Evolutionary conservation across 1,140 invertebrate genomes (phyloP).

Genomic region (Pomphorhynchus laevis): DNA sequence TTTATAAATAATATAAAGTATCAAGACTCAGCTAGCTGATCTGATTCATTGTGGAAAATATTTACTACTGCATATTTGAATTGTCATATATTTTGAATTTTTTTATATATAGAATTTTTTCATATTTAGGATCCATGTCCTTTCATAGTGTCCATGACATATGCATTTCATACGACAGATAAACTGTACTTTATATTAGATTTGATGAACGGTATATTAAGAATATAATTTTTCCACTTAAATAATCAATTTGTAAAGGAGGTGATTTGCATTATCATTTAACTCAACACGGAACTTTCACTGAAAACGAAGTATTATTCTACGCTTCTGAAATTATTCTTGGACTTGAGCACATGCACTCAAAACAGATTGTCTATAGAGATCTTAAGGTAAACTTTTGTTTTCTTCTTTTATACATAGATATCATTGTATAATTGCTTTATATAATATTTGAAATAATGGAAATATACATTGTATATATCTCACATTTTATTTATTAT

Average conservation of each 20-base stretch:
- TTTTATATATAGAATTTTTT: no score
- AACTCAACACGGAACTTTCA: slow-evolving; percentile 95
- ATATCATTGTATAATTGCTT: no score
- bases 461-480: no score
- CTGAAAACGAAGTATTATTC: slow-evolving; percentile 89
- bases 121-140: slow-evolving; percentile 96
- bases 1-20: no score
- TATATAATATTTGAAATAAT: no score
- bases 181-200: slow-evolving; percentile 97
- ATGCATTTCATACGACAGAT: slow-evolving; percentile 88
- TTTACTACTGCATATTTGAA: slow-evolving; percentile 9
- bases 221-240: background rate
- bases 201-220: slow-evolving; percentile 49
- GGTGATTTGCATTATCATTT: slow-evolving; percentile 98
- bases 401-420: background rate
- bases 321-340: slow-evolving; percentile 74
- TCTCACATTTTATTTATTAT: no score
- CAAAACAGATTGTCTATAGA: slow-evolving; percentile 76
- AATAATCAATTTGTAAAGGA: slow-evolving; percentile 16
- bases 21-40: no score
- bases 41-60: background rate
- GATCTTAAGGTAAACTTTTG: slow-evolving; percentile 36
- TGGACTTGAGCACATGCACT: slow-evolving; percentile 97
- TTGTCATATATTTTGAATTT: background rate
- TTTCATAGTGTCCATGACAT: slow-evolving; percentile 99